A percentile compares a stretch with the other conserved stretches of the same genome.
phyloP scores from a whole-genome alignment of 2,888 invertebrate genomes.

The Tetramorium bicarinatum region DNA sequence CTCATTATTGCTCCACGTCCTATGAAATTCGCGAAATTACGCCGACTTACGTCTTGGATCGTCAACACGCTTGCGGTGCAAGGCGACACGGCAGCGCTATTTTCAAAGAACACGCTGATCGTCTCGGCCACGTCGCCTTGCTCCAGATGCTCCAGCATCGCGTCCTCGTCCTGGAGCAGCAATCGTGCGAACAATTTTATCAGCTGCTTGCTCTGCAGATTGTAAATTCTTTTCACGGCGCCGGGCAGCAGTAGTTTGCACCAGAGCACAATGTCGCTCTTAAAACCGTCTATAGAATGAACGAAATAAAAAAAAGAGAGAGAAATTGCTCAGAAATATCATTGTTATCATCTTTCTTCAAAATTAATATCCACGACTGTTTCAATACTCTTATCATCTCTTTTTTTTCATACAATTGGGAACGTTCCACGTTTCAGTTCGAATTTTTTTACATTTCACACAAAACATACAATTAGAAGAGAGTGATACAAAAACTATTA shows the following conservation, averaged over 20 bases:
- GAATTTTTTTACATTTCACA: not conserved
- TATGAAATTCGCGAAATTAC: not conserved
- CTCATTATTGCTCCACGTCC: not conserved
- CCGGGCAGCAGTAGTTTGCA: conserved; percentile 94
- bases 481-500: not conserved
- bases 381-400: not conserved
- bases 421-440: not conserved
- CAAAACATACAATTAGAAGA: not conserved
- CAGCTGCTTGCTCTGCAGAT: conserved; percentile 96
- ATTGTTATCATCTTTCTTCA: not conserved
- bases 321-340: not conserved
- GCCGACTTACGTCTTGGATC: conserved; percentile 88
- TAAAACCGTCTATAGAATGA: conserved; percentile 89
- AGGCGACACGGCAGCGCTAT: conserved; percentile 89
- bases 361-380: not conserved
- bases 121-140: conserved; percentile 97
- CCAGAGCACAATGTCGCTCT: conserved; percentile 93
- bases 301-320: conserved; percentile 81
- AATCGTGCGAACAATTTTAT: conserved; percentile 95
- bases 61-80: conserved; percentile 90
- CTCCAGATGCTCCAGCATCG: conserved; percentile 95
- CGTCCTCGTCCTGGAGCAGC: conserved; percentile 91
- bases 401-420: not conserved
- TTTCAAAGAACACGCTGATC: conserved; percentile 91
- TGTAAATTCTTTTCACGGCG: conserved; percentile 94